Conservation (phyloP, 2,888 invertebrate species). For the Drosophila mimica region DNA sequence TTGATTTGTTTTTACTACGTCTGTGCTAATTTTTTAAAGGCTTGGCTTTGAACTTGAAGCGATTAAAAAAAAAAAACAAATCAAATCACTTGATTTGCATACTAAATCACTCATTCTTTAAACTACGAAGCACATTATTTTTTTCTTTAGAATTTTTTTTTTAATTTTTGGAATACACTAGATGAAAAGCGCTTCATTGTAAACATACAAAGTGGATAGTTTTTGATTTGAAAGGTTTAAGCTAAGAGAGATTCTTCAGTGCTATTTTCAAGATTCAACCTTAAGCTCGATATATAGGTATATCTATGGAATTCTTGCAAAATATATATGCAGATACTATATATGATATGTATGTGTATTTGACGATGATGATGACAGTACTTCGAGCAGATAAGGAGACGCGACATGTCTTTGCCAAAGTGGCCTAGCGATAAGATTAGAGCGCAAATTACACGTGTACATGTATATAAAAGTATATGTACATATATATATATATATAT, state of each 20-base stretch:
- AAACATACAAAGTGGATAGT: not conserved
- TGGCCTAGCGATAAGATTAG: not conserved
- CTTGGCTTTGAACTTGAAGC: not conserved
- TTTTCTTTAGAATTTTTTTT: not conserved
- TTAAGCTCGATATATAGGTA: not conserved
- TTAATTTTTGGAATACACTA: not conserved
- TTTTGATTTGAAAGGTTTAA: not conserved
- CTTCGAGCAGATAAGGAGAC: not conserved
- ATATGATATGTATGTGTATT: not conserved
- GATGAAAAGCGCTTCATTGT: not conserved
- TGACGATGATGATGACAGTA: conserved; percentile 2
- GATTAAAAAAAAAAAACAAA: not conserved
- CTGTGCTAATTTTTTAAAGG: not conserved
- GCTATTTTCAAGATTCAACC: not conserved
- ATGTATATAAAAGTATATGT: not conserved
- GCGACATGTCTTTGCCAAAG: not conserved
- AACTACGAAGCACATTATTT: not conserved
- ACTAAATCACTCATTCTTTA: not conserved
- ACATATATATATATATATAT: no score
- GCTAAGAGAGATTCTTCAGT: not conserved
- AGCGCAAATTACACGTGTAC: not conserved
- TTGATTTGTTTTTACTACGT: not conserved
- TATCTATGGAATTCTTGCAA: not conserved
- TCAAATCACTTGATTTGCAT: not conserved
- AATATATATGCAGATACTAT: not conserved